Evolutionary conservation across 1,140 invertebrate genomes (phyloP), one percentile per base, ranked within the genome.

Genomic region (Drosophila azteca): DNA sequence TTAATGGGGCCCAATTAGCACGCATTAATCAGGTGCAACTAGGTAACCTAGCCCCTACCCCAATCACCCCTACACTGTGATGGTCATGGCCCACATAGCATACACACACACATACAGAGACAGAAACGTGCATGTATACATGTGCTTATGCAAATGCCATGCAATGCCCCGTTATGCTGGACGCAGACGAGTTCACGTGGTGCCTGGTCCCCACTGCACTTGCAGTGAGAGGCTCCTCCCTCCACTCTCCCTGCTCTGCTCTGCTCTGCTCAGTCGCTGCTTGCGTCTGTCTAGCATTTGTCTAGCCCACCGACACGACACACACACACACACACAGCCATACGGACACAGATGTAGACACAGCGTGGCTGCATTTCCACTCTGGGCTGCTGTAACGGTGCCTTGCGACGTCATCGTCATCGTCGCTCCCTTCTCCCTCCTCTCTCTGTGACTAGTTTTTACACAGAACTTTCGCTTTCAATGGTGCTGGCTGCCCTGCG

Each of bases 391-490:
- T 81, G 79, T 79, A 85, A 85, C 61, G 59, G 77, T 77, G 66
- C 75, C 52, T 75, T 62, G 48, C 48, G 35, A 61, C 71, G 46
- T 71, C 72, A 20, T 63, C 62, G 43, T 61, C 46, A 39, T 53
- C 24, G 46, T 61, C 49, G 17, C 52, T 41, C 29, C 55, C 67
- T 77, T 20, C 24, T 69, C 1, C 17, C 75, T 20, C 17, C 75
- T 35, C 29, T 8, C 35, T 39, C 35, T 78, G 71, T 60, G 8
- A 55, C 63, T 87, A 88, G 82, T 88, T 87, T 85, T 87, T 82
- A 82, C 79, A 87, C 67, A 88, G 77, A 82, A 87, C 82, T 82
- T 87, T 87, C 82, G 66, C 79, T 85, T 87, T 85, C 77, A 57
- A 20, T 74, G 46, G 11, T 22, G 65, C 51, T 60, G 49, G 65